These are phyloP conservation scores for Otolemur crassicaudatus DNA, from an alignment of 2,797 vertebrate genomes.

Conservation along the genomic window DNA sequence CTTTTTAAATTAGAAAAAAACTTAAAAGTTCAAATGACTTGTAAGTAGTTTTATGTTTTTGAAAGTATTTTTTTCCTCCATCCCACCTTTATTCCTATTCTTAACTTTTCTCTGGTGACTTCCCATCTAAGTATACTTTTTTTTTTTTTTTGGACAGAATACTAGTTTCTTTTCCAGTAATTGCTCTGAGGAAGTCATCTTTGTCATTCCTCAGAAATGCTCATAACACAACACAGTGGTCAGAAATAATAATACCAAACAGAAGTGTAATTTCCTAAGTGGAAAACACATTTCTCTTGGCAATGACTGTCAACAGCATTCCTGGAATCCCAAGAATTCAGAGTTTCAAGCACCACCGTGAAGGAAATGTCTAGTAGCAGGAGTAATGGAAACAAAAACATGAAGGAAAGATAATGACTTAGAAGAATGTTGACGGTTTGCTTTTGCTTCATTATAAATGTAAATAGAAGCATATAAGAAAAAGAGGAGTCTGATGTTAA, in stretches of 20 bases:
- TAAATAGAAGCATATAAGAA: conserved; percentile 63
- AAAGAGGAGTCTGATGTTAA: background rate
- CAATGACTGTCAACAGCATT: conserved; percentile 82
- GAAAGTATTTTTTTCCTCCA: conserved; percentile 64
- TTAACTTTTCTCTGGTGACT: conserved; percentile 54
- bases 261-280: conserved; percentile 86
- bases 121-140: background rate
- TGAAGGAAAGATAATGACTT: conserved; percentile 70
- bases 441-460: conserved; percentile 75
- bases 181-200: conserved; percentile 76
- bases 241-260: conserved; percentile 87
- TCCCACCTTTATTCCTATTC: conserved; percentile 1
- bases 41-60: conserved; percentile 50
- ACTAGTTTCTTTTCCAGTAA: conserved; percentile 78
- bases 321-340: conserved; percentile 83
- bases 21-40: conserved; percentile 36
- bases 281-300: conserved; percentile 85
- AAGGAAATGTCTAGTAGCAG: conserved; percentile 85
- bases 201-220: conserved; percentile 81
- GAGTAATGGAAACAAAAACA: conserved; percentile 82
- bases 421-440: conserved; percentile 80
- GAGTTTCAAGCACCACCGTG: conserved; percentile 83
- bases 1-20: conserved; percentile 42
- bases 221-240: conserved; percentile 80
- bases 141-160: conserved; percentile 1